A percentile compares a stretch with the other conserved stretches of the same genome.
Evolutionary conservation across 2,888 invertebrate species (phyloP).

Genomic region (Podabrus alpinus): DNA sequence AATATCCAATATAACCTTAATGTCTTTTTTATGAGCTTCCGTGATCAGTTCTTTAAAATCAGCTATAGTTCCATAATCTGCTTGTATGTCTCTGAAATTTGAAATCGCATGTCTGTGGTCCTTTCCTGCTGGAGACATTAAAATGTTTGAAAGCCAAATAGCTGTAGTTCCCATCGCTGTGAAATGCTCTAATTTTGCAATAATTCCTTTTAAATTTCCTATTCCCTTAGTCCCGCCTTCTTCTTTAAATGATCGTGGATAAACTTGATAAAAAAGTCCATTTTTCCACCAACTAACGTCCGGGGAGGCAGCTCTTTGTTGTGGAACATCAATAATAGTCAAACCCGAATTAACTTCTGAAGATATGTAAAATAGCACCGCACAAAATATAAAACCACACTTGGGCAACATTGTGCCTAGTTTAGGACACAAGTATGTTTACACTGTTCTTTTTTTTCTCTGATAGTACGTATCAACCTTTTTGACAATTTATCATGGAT

Average conservation of each 20-base stretch:
- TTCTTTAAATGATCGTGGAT: constrained; percentile 78
- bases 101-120: constrained; percentile 87
- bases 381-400: neutral
- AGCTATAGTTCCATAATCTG: constrained; percentile 72
- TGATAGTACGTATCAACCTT: too few relatives aligned
- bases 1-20: constrained; percentile 57
- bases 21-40: constrained; percentile 59
- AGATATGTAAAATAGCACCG: neutral
- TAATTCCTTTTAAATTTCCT: constrained; percentile 79
- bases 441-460: neutral
- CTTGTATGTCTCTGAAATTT: constrained; percentile 73
- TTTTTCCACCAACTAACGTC: constrained; percentile 80
- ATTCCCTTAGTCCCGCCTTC: constrained; percentile 77
- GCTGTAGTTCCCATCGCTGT: constrained; percentile 71
- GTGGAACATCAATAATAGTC: neutral
- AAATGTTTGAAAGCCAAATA: constrained; percentile 86
- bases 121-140: constrained; percentile 81
- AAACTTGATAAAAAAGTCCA: too few relatives aligned
- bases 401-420: neutral
- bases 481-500: neutral
- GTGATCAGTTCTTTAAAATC: constrained; percentile 68
- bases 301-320: neutral
- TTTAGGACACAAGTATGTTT: neutral
- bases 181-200: constrained; percentile 44
- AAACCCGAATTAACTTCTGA: neutral